These are phyloP conservation scores for Molossus molossus DNA, from an alignment of 2,797 vertebrate species.

Conservation along the genomic window DNA sequence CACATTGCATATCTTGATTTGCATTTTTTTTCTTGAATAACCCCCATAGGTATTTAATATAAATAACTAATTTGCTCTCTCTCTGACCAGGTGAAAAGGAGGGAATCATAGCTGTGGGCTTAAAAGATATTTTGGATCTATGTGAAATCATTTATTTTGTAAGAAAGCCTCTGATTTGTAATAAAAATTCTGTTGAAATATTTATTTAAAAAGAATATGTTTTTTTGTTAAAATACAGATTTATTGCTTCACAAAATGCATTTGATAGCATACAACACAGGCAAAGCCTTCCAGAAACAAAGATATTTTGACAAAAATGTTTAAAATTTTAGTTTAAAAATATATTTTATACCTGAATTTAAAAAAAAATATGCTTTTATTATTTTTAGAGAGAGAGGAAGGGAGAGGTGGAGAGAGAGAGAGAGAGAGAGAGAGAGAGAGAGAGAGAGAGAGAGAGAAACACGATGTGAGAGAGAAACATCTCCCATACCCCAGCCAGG, in stretches of 20 bases:
- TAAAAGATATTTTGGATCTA: conserved; percentile 20
- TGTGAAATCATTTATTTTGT: neutral
- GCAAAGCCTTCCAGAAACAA: neutral
- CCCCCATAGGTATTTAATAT: neutral
- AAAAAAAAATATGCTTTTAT: neutral
- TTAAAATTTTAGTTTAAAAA: conserved; percentile 37
- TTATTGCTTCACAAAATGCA: neutral
- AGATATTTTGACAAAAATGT: conserved; percentile 8
- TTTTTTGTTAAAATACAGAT: conserved; percentile 35
- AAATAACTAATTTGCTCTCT: neutral
- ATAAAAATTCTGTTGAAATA: neutral
- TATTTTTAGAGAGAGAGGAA: neutral
- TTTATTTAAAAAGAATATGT: conserved; percentile 2
- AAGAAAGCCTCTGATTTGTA: neutral
- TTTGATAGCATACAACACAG: neutral
- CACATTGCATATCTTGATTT: neutral
- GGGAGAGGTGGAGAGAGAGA: too few species aligned
- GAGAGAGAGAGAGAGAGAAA: neutral
- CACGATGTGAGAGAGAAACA: neutral
- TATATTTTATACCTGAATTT: neutral
- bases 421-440: neutral
- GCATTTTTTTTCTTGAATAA: conserved; percentile 14
- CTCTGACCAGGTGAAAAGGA: neutral
- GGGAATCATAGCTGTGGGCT: neutral
- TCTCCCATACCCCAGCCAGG: neutral